A percentile compares a stretch with the other conserved stretches of the same genome.
These are phyloP conservation scores for Pan paniscus DNA, from an alignment of 2,113 vertebrate species.

Conservation along the genomic window DNA sequence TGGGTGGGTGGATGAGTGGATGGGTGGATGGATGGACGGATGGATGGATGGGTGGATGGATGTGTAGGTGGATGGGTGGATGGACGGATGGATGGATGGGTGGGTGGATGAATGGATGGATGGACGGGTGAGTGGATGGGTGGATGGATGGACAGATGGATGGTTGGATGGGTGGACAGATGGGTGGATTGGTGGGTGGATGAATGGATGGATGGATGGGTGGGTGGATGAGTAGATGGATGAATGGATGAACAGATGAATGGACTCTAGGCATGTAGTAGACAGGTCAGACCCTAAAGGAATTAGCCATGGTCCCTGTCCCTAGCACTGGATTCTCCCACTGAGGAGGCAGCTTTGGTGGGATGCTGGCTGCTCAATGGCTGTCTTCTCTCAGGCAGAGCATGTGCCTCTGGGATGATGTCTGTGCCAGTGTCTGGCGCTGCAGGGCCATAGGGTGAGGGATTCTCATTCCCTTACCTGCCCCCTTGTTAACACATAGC, in stretches of 20 bases:
- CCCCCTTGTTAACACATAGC: neutral
- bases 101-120: fast-evolving
- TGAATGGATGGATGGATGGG: fast-evolving
- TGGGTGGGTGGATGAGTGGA: fast-evolving
- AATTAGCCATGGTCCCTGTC: neutral
- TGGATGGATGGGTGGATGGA: fast-evolving
- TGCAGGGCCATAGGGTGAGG: neutral
- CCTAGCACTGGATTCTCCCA: neutral
- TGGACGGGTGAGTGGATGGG: fast-evolving
- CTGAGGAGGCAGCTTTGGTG: neutral
- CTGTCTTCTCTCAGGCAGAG: neutral
- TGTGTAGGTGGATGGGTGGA: fast-evolving
- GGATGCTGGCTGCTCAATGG: neutral
- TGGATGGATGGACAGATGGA: fast-evolving
- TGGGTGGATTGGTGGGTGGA: neutral
- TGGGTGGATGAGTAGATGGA: neutral
- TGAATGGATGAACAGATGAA: neutral
- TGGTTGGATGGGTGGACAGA: too few relatives aligned
- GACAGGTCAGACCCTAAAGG: neutral
- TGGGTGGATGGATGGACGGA: fast-evolving
- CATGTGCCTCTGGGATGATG: fast-evolving
- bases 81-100: fast-evolving
- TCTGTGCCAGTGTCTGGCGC: neutral
- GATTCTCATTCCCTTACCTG: neutral
- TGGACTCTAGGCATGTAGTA: neutral